Percentiles rank a stretch among this genome's conserved stretches.
phyloP scores from a whole-genome alignment of 2,113 vertebrate genomes.

The Empidonax alnorum region DNA sequence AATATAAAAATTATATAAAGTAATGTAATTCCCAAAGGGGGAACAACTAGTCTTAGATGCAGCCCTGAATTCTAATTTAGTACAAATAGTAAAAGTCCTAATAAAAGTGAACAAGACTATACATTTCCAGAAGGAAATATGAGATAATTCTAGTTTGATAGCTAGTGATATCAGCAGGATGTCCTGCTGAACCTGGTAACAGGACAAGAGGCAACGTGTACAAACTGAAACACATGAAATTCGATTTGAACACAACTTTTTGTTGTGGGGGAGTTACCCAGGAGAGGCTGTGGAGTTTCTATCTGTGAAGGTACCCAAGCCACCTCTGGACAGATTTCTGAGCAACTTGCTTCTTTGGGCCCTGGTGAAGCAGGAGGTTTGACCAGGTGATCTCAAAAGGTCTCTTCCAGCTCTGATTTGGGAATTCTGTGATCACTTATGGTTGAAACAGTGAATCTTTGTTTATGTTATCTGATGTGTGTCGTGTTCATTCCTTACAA shows the following conservation, averaged over 20 bases:
- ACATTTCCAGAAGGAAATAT: neutral
- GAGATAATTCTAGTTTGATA: neutral
- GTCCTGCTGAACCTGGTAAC: neutral
- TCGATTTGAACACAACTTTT: neutral
- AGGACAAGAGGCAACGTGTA: neutral
- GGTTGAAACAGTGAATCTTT: neutral
- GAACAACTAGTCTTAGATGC: neutral
- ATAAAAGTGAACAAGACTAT: neutral
- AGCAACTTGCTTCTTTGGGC: neutral
- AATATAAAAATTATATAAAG: no score
- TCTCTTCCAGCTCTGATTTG: neutral
- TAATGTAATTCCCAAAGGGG: neutral
- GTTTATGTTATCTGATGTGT: neutral
- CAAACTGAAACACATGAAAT: neutral
- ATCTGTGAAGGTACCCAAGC: neutral
- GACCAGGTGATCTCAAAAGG: neutral
- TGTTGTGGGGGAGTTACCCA: neutral
- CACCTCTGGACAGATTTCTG: no score
- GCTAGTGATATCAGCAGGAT: conserved; percentile 1
- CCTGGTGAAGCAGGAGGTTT: rapidly evolving
- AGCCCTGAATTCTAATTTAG: neutral
- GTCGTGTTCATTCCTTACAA: neutral
- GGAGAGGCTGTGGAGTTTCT: neutral
- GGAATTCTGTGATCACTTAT: neutral
- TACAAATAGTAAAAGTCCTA: neutral